Conservation (phyloP, 2,797 vertebrate genomes). For the Macroramphosus scolopax region DNA sequence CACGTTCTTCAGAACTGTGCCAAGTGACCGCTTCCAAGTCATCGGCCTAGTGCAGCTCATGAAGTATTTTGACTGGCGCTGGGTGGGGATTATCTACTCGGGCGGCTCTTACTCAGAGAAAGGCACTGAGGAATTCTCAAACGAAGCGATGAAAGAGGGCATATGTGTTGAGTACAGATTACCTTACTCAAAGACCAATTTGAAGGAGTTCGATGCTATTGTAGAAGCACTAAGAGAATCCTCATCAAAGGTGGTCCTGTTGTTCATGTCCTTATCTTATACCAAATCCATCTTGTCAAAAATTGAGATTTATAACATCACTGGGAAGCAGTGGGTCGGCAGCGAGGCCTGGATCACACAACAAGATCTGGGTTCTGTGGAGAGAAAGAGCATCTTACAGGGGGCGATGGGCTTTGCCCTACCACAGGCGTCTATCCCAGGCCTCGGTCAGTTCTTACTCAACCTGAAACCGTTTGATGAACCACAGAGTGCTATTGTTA, state of each 20-base stretch:
- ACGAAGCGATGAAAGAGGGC: slow-evolving; percentile 41
- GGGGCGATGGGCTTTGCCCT: slow-evolving; percentile 65
- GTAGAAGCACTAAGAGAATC: slow-evolving; percentile 39
- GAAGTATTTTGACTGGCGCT: slow-evolving; percentile 70
- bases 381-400: slow-evolving; percentile 49
- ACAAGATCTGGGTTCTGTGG: slow-evolving; percentile 39
- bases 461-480: slow-evolving; percentile 57
- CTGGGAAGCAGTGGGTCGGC: slow-evolving; percentile 65
- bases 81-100: slow-evolving; percentile 61
- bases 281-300: slow-evolving; percentile 34
- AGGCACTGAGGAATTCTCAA: slow-evolving; percentile 40
- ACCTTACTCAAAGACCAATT: background rate
- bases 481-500: slow-evolving; percentile 44
- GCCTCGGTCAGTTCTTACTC: slow-evolving; percentile 58
- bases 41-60: slow-evolving; percentile 57
- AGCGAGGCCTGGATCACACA: slow-evolving; percentile 64
- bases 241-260: slow-evolving; percentile 57
- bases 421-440: slow-evolving; percentile 49
- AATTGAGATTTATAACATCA: slow-evolving; percentile 53
- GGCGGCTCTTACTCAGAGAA: slow-evolving; percentile 20
- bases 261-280: slow-evolving; percentile 55
- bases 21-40: slow-evolving; percentile 65
- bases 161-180: slow-evolving; percentile 65
- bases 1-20: slow-evolving; percentile 67
- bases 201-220: background rate